These are phyloP conservation scores for Astyanax mexicanus DNA, from an alignment of 2,797 vertebrate species.

Conservation along the genomic window DNA sequence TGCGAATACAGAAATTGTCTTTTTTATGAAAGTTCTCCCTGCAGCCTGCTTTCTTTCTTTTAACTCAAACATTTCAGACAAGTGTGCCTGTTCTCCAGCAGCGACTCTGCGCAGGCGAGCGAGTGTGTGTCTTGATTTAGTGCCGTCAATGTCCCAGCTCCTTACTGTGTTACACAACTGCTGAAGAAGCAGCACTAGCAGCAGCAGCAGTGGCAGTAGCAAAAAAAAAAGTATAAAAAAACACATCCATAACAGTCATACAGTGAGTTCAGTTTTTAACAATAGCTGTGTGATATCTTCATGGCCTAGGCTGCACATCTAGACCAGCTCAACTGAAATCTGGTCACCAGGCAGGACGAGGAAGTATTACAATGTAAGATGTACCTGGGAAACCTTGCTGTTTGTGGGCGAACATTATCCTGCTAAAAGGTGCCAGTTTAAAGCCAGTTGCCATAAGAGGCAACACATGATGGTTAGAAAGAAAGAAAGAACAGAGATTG, in stretches of 20 bases:
- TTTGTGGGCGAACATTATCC: too few species aligned
- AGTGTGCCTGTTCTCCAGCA: not conserved
- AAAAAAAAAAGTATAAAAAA: not conserved
- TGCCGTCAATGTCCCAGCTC: not conserved
- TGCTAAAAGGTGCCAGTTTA: too few species aligned
- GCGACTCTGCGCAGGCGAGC: not conserved
- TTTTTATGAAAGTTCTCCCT: constrained; percentile 7
- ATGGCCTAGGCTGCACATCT: not conserved
- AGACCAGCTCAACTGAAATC: too few species aligned
- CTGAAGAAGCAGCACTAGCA: not conserved
- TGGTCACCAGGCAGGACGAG: too few species aligned
- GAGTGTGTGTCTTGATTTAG: constrained; percentile 5
- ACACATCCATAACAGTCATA: not conserved
- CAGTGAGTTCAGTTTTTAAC: not conserved
- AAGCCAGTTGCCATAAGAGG: too few species aligned
- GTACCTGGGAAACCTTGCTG: too few species aligned
- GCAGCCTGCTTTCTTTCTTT: not conserved
- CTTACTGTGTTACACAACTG: not conserved
- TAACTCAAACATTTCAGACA: not conserved
- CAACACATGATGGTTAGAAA: too few species aligned
- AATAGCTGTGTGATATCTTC: not conserved
- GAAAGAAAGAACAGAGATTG: too few species aligned
- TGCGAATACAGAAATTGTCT: not conserved
- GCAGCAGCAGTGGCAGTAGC: not conserved
- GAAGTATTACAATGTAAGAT: too few species aligned